Base-by-base conservation (phyloP, 1,140 invertebrate species). In the Drosophila pseudoobscura region DNA sequence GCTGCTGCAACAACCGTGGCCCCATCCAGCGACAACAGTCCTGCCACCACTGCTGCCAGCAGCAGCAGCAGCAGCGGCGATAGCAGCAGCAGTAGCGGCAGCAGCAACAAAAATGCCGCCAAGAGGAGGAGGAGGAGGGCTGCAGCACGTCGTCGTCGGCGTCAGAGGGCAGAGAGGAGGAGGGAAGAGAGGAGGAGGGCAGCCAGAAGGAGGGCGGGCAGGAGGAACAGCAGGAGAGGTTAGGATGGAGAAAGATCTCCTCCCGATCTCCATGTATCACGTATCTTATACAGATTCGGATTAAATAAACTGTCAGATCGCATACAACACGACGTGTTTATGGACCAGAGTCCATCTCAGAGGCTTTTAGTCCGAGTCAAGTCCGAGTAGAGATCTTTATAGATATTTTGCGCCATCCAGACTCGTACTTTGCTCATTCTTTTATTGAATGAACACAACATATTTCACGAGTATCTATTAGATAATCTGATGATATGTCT, bases 201-300 rank as follows among this genome's bases (percentile, higher is more conserved):
- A 6, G 51, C 31, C 31, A 53, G 31, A n/a, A 39, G 51, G 51
- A 39, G 51, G 51, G 35, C 3, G 9, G 35, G 3, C 11, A 35
- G 9, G 24, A 73, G 45, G 45, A 72, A 69, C 29, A 51, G 62
- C 26, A 35, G 51, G 11, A 71, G 57, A 2, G 22, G 58, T 8
- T 41, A 71, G 31, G 6, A 60, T 24, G 15, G 31, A 31, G 31
- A 31, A 3, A 31, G 31, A 31, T 9, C 31, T 31, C 31, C 31
- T 31, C 8, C 29, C 22, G 6, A 41, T 15, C 8, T 20, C 9
- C 11, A 17, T 9, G 17, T 8, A 2, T 1, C 15, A 15, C 29
- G n/a, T n/a, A n/a, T n/a, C n/a, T n/a, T n/a, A 35, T 35, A 11
- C 31, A 35, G 3, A 35, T 35, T 11, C 31, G 11, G 3, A 35